Evolutionary conservation across 1,140 invertebrate species (phyloP).

Genomic region (Pseudomyrmex flavicornis): DNA sequence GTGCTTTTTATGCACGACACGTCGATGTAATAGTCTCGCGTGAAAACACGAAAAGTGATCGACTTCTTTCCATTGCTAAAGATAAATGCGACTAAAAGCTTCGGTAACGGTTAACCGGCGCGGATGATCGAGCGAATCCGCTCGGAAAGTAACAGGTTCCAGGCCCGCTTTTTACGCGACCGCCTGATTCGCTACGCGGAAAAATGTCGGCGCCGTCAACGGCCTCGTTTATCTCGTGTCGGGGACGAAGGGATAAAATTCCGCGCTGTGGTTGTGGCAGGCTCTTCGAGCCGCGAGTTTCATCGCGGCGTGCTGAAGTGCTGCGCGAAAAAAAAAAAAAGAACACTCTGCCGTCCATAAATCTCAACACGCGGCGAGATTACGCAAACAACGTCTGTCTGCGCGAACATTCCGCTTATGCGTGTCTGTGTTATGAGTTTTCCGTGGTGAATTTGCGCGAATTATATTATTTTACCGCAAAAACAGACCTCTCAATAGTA

Average conservation of each 20-base stretch:
- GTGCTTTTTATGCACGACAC: too few relatives aligned
- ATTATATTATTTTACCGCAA: slow-evolving; percentile 23
- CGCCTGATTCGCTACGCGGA: slow-evolving; percentile 47
- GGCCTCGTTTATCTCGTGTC: slow-evolving; percentile 41
- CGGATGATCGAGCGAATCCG: not conserved
- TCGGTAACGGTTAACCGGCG: slow-evolving; percentile 4
- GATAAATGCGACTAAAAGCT: slow-evolving; percentile 22
- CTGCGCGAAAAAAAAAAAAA: slow-evolving; percentile 40
- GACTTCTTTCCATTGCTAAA: not conserved
- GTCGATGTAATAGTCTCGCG: too few relatives aligned
- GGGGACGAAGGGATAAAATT: slow-evolving; percentile 58
- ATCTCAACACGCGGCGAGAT: slow-evolving; percentile 13
- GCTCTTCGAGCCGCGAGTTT: slow-evolving; percentile 43
- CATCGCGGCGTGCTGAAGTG: slow-evolving; percentile 37
- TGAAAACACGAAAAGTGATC: slow-evolving; percentile 11
- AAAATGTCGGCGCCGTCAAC: slow-evolving; percentile 50
- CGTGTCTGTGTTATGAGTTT: slow-evolving; percentile 27
- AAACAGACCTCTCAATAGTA: slow-evolving; percentile 8
- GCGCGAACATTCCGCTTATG: slow-evolving; percentile 2
- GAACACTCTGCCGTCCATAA: slow-evolving; percentile 39
- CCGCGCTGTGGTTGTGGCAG: slow-evolving; percentile 24
- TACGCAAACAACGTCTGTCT: slow-evolving; percentile 32
- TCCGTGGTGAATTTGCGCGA: slow-evolving; percentile 22
- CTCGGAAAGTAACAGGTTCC: slow-evolving; percentile 41
- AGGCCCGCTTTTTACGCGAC: slow-evolving; percentile 34